Evolutionary conservation across 2,888 invertebrate species (phyloP), one percentile per base, ranked within the genome.

Genomic region (Dysmachus trigonus): DNA sequence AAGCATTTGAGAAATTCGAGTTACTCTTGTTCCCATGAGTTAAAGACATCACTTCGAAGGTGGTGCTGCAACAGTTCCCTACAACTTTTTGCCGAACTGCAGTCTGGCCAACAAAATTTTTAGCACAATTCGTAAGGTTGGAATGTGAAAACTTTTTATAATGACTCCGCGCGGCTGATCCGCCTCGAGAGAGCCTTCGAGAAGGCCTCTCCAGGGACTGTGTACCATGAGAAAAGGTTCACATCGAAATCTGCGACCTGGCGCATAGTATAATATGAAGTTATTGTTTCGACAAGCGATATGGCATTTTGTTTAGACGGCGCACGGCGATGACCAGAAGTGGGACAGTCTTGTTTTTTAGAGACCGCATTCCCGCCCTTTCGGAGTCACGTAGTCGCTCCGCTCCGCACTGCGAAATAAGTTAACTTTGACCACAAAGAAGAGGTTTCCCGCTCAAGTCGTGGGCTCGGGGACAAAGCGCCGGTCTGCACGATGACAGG

Each of bases 11-110:
- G 88, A 88, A 88, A 89, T 89, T 88, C 86, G 76, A 85, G 87
- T 88, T 81, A 88, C 88, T 87, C 87, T 87, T 88, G 88, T 88
- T 89, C 88, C 89, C 89, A 88, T 88, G 88, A 47, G 74, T 33
- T 82, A 82, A 82, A 82, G 82, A 82, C 82, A 82, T 62, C 71
- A 71, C 82, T 82, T 82, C 82, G 53, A 30, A 82, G 82, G 82
- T 82, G 82, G 82, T 82, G 82, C 82, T 82, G 53, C 82, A 35
- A 35, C 62, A 82, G 82, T 82, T 82, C 35, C 53, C 33, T 82
- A 71, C 71, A 71, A 82, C 71, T 35, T 82, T 82, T 82, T 82
- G 31, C n/a, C n/a, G 41, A 62, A 38, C 22, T 82, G 82, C 82
- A 82, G 33, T 82, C 62, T 62, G 53, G 13, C 62, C 4, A 35